A percentile compares a stretch with the other conserved stretches of the same genome.
phyloP scores from a whole-genome alignment of 2,113 vertebrate species.

The Pelodiscus sinensis region DNA sequence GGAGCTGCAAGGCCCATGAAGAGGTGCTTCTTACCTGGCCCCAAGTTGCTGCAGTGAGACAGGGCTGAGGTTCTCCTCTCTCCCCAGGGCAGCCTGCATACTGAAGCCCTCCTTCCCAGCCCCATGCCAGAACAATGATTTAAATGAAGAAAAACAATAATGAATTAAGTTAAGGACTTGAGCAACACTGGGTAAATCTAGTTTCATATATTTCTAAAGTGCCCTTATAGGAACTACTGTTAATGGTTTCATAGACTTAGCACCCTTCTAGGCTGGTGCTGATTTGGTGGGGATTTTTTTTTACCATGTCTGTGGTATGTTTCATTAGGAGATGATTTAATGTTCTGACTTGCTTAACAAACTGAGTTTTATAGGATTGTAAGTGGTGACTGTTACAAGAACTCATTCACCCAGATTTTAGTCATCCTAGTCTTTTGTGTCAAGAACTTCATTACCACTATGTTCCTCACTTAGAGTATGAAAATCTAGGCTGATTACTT shows the following conservation, averaged over 20 bases:
- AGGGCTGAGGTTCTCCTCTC: too few relatives aligned
- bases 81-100: too few relatives aligned
- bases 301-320: background rate
- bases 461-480: slow-evolving; percentile 13
- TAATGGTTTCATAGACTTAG: background rate
- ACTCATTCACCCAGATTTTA: slow-evolving; percentile 56
- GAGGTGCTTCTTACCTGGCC: too few relatives aligned
- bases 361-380: slow-evolving; percentile 40
- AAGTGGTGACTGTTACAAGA: slow-evolving; percentile 46
- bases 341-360: slow-evolving; percentile 16
- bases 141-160: too few relatives aligned
- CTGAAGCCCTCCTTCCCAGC: too few relatives aligned
- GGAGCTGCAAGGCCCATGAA: too few relatives aligned
- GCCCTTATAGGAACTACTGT: background rate
- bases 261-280: background rate
- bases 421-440: slow-evolving; percentile 49
- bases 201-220: background rate
- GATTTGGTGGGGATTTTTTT: background rate
- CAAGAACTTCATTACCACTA: slow-evolving; percentile 32
- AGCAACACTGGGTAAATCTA: too few relatives aligned
- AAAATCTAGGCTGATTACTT: slow-evolving; percentile 14
- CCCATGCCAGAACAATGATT: too few relatives aligned
- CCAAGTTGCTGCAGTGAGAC: too few relatives aligned
- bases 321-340: slow-evolving; percentile 1
- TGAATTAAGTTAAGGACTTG: too few relatives aligned